These are phyloP conservation scores for Diabrotica virgifera DNA, from an alignment of 1,140 invertebrate genomes.

Conservation along the genomic window DNA sequence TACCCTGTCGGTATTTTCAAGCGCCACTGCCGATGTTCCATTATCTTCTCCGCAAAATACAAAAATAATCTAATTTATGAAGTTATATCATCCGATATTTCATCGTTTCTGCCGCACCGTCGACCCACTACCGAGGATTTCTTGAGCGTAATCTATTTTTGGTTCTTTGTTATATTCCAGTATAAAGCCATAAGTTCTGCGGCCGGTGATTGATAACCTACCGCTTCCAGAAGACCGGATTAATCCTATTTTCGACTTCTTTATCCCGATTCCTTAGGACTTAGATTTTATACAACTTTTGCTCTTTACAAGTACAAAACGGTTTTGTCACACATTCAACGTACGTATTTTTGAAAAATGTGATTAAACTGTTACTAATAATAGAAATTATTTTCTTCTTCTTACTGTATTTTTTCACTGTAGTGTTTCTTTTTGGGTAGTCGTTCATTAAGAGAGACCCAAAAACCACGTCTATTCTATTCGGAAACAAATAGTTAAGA, in stretches of 20 bases:
- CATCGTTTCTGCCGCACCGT: slow-evolving; percentile 20
- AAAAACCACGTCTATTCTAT: too few species aligned
- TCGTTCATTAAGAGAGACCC: too few species aligned
- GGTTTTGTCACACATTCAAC: too few species aligned
- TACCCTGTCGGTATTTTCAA: too few species aligned
- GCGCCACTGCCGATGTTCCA: not conserved
- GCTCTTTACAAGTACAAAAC: not conserved
- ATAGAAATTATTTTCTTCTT: too few species aligned
- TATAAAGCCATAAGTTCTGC: slow-evolving; percentile 26
- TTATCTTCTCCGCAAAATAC: slow-evolving; percentile 21
- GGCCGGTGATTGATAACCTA: slow-evolving; percentile 19
- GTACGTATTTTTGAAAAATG: too few species aligned
- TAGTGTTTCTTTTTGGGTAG: too few species aligned
- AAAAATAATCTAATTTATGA: slow-evolving; percentile 38
- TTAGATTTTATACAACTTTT: not conserved
- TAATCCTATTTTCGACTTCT: slow-evolving; percentile 15
- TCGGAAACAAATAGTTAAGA: too few species aligned
- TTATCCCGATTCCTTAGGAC: not conserved
- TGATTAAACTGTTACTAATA: too few species aligned
- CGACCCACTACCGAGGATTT: slow-evolving; percentile 19
- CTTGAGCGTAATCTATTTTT: slow-evolving; percentile 25
- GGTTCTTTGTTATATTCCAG: slow-evolving; percentile 21
- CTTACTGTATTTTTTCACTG: too few species aligned
- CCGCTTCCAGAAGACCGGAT: slow-evolving; percentile 15
- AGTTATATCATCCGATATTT: slow-evolving; percentile 29